Evolutionary conservation across 1,140 invertebrate species (phyloP).

Genomic region (Rhizoglyphus robini): DNA sequence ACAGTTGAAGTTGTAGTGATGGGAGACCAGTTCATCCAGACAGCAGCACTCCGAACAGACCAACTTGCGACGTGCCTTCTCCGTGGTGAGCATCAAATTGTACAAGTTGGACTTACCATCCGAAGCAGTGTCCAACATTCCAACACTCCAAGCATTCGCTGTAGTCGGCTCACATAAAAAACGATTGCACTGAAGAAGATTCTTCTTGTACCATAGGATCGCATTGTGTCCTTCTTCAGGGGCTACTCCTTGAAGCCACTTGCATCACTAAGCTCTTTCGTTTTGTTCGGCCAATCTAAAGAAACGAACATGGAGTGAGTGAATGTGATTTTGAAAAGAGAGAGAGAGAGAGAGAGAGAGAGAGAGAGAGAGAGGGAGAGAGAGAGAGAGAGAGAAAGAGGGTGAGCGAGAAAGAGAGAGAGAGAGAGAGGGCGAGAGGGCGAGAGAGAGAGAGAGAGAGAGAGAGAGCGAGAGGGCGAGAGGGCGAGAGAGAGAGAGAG

Average conservation of each 20-base stretch:
- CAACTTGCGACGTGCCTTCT: slow-evolving; percentile 23
- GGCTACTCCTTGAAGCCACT: slow-evolving; percentile 43
- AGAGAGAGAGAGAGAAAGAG: slow-evolving; percentile 6
- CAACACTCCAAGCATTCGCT: slow-evolving; percentile 49
- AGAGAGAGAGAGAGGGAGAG: neutral
- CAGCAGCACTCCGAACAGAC: slow-evolving; percentile 53
- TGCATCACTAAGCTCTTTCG: slow-evolving; percentile 33
- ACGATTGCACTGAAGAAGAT: slow-evolving; percentile 68
- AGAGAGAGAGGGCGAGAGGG: too few relatives aligned
- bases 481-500: neutral
- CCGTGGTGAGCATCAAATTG: slow-evolving; percentile 16
- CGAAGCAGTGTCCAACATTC: slow-evolving; percentile 31
- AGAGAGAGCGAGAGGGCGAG: neutral
- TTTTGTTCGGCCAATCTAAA: neutral
- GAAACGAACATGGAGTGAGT: neutral
- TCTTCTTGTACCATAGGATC: slow-evolving; percentile 65
- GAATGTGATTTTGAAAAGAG: neutral
- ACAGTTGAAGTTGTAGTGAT: slow-evolving; percentile 85
- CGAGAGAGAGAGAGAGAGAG: too few relatives aligned
- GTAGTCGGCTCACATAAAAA: slow-evolving; percentile 54
- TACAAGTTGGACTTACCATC: slow-evolving; percentile 22
- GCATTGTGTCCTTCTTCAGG: slow-evolving; percentile 75
- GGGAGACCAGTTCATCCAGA: slow-evolving; percentile 58
- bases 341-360: neutral
- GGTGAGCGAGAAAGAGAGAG: neutral